These are phyloP conservation scores for Cryptophagus acutangulus DNA, from an alignment of 2,888 invertebrate genomes.

Conservation along the genomic window DNA sequence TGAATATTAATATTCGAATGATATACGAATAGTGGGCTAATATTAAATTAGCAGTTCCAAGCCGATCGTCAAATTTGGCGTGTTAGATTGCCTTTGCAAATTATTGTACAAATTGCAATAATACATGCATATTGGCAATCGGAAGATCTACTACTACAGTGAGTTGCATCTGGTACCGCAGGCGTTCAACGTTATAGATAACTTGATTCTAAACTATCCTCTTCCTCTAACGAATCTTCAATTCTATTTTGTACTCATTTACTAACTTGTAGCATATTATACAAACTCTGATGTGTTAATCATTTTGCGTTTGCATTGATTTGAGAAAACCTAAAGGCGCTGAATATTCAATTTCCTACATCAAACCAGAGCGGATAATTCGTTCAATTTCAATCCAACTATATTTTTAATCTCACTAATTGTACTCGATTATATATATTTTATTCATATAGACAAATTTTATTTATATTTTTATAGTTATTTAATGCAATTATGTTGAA, in stretches of 20 bases:
- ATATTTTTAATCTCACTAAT: too few species aligned
- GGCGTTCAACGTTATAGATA: constrained; percentile 30
- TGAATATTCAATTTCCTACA: too few species aligned
- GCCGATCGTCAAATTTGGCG: constrained; percentile 29
- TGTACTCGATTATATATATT: too few species aligned
- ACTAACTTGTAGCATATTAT: constrained; percentile 25
- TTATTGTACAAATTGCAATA: constrained; percentile 44
- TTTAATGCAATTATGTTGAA: too few species aligned
- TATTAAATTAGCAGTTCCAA: constrained; percentile 20
- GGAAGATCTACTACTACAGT: constrained; percentile 32
- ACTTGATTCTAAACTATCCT: constrained; percentile 29
- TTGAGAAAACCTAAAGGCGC: constrained; percentile 21
- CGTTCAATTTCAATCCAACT: too few species aligned
- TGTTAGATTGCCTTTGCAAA: constrained; percentile 39
- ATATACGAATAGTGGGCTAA: constrained; percentile 16
- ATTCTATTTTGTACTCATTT: constrained; percentile 32
- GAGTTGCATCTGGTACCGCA: constrained; percentile 33
- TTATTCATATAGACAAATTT: too few species aligned
- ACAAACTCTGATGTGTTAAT: constrained; percentile 28
- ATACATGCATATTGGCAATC: constrained; percentile 44
- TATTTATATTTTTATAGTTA: too few species aligned
- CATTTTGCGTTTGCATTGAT: constrained; percentile 28
- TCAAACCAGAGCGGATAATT: too few species aligned
- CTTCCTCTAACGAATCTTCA: constrained; percentile 24
- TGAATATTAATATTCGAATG: constrained; percentile 11